These are phyloP conservation scores for Argyrosomus japonicus DNA, from an alignment of 2,113 vertebrate species.

Conservation along the genomic window DNA sequence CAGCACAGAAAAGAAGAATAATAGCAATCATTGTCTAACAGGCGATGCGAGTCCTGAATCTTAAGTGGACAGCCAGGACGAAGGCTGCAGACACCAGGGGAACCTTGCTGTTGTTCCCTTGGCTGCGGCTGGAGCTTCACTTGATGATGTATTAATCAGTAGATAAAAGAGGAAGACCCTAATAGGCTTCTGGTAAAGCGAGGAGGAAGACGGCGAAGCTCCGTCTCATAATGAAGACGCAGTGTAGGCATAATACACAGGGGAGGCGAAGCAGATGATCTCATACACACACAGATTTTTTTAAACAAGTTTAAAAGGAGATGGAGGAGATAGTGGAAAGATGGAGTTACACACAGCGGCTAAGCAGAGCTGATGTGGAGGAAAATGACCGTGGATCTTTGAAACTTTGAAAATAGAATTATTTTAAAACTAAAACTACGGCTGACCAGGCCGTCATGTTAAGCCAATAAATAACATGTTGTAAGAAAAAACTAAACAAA, in stretches of 20 bases:
- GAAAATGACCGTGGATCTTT: not conserved
- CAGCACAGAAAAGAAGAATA: conserved; percentile 28
- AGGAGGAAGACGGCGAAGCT: not conserved
- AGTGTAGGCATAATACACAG: not conserved
- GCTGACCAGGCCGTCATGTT: not conserved
- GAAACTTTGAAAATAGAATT: not conserved
- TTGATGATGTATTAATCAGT: conserved; percentile 62
- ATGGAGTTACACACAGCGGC: not conserved
- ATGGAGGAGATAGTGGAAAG: not conserved
- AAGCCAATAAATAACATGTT: not conserved
- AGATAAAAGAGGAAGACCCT: conserved; percentile 53
- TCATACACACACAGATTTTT: conserved; percentile 11
- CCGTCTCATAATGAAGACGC: conserved; percentile 42
- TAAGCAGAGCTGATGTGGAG: not conserved
- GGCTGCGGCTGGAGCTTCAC: conserved; percentile 34
- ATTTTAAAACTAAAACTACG: not conserved
- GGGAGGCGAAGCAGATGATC: not conserved
- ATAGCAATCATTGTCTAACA: conserved; percentile 58
- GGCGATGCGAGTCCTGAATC: conserved; percentile 44
- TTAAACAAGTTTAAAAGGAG: conserved; percentile 22
- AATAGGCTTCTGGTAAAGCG: conserved; percentile 33
- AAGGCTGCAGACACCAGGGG: conserved; percentile 30
- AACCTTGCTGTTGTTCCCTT: conserved; percentile 19
- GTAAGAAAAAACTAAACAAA: not conserved
- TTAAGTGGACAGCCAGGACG: conserved; percentile 44